phyloP scores from a whole-genome alignment of 1,140 invertebrate genomes.

The Pantala flavescens region DNA sequence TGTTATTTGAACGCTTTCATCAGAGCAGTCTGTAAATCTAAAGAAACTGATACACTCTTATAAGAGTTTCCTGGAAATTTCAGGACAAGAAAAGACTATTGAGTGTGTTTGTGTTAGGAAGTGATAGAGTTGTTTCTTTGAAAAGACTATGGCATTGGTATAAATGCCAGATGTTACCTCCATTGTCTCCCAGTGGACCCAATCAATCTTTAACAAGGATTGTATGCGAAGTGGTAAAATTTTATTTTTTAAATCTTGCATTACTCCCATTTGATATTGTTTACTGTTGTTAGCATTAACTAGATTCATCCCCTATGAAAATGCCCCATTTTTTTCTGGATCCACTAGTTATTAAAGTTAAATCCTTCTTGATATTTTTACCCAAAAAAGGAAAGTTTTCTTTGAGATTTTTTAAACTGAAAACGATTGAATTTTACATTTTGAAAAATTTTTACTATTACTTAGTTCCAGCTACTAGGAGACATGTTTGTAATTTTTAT shows the following conservation, averaged over 20 bases:
- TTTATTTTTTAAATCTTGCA: not conserved
- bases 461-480: not conserved
- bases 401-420: too few relatives aligned
- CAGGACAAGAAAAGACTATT: not conserved
- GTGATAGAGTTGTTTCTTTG: conserved; percentile 6
- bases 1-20: not conserved
- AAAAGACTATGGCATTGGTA: not conserved
- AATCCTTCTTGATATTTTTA: too few relatives aligned
- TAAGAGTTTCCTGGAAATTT: not conserved
- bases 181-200: not conserved
- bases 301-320: not conserved
- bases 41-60: not conserved
- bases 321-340: too few relatives aligned
- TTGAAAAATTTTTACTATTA: too few relatives aligned
- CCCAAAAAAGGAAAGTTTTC: too few relatives aligned
- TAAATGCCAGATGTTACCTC: not conserved
- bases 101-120: not conserved
- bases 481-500: not conserved
- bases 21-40: not conserved
- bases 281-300: not conserved
- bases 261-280: not conserved
- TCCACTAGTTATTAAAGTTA: too few relatives aligned
- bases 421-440: too few relatives aligned
- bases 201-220: not conserved
- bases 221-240: not conserved